phyloP scores from a whole-genome alignment of 2,888 invertebrate genomes.

The Exephanes ischioxanthus region DNA sequence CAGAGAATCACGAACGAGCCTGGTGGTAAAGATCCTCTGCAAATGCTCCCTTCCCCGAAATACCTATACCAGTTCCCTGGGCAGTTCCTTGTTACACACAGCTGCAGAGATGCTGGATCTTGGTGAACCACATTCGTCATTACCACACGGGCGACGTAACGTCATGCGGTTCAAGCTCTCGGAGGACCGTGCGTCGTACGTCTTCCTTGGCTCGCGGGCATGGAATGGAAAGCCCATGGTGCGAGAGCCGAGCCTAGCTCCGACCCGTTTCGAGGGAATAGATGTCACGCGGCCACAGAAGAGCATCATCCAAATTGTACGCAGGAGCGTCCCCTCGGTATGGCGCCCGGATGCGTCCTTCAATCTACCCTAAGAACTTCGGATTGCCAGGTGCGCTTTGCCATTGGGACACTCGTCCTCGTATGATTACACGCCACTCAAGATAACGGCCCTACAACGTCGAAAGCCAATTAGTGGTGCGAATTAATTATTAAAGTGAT shows the following conservation, averaged over 20 bases:
- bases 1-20: too few species aligned
- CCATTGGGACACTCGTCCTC: constrained; percentile 3
- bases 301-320: constrained; percentile 47
- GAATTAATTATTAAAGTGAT: too few species aligned
- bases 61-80: not conserved
- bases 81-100: not conserved
- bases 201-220: constrained; percentile 74
- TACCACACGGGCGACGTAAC: constrained; percentile 64
- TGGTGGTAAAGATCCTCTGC: too few species aligned
- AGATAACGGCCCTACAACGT: not conserved
- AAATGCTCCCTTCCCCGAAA: not conserved
- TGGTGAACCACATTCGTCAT: constrained; percentile 73
- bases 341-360: constrained; percentile 16
- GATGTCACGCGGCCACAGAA: constrained; percentile 40
- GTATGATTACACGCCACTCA: constrained; percentile 4
- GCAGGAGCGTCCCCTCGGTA: constrained; percentile 12
- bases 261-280: constrained; percentile 26
- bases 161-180: constrained; percentile 63
- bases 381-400: constrained; percentile 5
- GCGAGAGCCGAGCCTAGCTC: constrained; percentile 33
- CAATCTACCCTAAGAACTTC: constrained; percentile 30
- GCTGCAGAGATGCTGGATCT: constrained; percentile 23
- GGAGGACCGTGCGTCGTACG: constrained; percentile 67
- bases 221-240: constrained; percentile 65
- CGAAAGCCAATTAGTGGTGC: too few species aligned